phyloP scores from a whole-genome alignment of 1,140 invertebrate species.

The Branchinecta lynchi region DNA sequence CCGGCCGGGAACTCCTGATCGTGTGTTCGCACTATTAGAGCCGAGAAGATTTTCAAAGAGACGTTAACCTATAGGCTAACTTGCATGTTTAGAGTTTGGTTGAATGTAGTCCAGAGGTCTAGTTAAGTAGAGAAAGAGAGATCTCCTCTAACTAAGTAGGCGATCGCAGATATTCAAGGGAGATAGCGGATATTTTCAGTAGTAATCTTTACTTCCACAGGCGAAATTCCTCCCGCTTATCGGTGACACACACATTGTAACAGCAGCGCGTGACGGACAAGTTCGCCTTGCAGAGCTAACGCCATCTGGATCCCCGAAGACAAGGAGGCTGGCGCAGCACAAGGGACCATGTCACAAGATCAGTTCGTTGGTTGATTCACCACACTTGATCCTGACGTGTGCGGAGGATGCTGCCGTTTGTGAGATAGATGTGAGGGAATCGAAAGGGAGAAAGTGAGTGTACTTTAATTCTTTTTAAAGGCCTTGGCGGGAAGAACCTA shows the following conservation, averaged over 20 bases:
- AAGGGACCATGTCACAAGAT: constrained; percentile 60
- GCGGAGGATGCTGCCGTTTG: constrained; percentile 73
- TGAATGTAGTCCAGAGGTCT: too few relatives aligned
- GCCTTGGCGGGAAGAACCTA: too few relatives aligned
- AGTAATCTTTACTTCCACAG: constrained; percentile 30
- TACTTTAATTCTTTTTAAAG: too few relatives aligned
- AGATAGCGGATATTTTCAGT: neutral
- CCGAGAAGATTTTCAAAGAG: too few relatives aligned
- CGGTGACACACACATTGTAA: constrained; percentile 65
- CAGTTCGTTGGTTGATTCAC: constrained; percentile 49
- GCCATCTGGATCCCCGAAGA: constrained; percentile 35
- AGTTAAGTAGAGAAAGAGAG: neutral
- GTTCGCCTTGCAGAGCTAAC: constrained; percentile 45
- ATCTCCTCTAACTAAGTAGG: constrained; percentile 10
- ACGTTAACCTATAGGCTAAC: too few relatives aligned
- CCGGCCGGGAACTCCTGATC: too few relatives aligned
- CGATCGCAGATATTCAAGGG: neutral
- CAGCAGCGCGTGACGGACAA: constrained; percentile 74
- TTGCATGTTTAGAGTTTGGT: too few relatives aligned
- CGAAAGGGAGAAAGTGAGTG: constrained; percentile 45
- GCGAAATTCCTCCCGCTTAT: constrained; percentile 48
- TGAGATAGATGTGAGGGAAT: constrained; percentile 60
- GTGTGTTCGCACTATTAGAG: too few relatives aligned
- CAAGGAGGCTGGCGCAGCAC: constrained; percentile 50
- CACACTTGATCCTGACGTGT: constrained; percentile 61